A percentile compares a stretch with the other conserved stretches of the same genome.
These are phyloP conservation scores for Galerucella pusilla DNA, from an alignment of 2,888 invertebrate genomes.

Conservation along the genomic window DNA sequence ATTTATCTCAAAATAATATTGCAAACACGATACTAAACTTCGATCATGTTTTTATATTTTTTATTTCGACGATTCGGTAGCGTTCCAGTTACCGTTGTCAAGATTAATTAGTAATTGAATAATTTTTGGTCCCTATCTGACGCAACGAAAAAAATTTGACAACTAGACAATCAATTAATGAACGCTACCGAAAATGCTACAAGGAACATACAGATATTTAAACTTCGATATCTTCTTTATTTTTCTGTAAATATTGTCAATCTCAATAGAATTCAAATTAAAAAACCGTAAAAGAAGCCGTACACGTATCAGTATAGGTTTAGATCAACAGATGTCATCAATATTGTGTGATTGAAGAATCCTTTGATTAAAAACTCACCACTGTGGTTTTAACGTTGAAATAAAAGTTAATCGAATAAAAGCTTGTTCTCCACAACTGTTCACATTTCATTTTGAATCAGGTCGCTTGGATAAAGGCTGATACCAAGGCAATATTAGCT, in stretches of 20 bases:
- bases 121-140: too few species aligned
- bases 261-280: conserved; percentile 13
- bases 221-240: background rate
- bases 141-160: too few species aligned
- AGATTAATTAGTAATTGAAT: too few species aligned
- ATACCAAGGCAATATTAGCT: conserved; percentile 92
- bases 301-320: conserved; percentile 6
- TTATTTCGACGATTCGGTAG: too few species aligned
- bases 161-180: too few species aligned
- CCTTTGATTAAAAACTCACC: conserved; percentile 35
- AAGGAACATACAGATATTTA: too few species aligned
- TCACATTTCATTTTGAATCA: conserved; percentile 64
- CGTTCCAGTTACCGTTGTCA: too few species aligned
- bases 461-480: conserved; percentile 96
- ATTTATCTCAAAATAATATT: too few species aligned
- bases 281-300: conserved; percentile 2
- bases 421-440: conserved; percentile 52
- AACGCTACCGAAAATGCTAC: too few species aligned
- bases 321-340: conserved; percentile 22
- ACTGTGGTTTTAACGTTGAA: conserved; percentile 43
- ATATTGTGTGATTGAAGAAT: conserved; percentile 32
- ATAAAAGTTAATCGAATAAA: conserved; percentile 51
- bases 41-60: too few species aligned
- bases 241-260: background rate
- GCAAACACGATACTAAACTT: too few species aligned